Evolutionary conservation across 1,140 invertebrate species (phyloP).

Genomic region (Drosophila kepulauana): DNA sequence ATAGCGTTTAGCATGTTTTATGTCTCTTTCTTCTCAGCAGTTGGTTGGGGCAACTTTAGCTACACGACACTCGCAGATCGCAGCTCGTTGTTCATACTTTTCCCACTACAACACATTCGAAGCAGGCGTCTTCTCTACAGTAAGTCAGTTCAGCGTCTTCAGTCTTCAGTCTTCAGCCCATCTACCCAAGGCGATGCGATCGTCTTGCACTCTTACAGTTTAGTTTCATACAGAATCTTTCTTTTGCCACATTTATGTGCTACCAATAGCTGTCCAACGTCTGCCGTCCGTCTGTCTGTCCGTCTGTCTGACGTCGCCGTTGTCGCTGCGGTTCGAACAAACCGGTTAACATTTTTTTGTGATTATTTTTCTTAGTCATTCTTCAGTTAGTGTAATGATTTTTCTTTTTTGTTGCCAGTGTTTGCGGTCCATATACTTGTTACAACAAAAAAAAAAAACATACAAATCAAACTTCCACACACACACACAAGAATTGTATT

Average conservation of each 20-base stretch:
- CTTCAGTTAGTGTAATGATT: slow-evolving; percentile 64
- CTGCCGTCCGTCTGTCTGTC: neutral
- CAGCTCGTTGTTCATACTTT: slow-evolving; percentile 7
- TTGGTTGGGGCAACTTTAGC: neutral
- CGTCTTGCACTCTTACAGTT: slow-evolving; percentile 58
- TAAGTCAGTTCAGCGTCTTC: neutral
- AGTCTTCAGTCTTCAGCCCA: slow-evolving; percentile 6
- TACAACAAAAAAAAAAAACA: slow-evolving; percentile 25
- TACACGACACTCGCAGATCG: neutral
- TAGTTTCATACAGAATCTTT: slow-evolving; percentile 75
- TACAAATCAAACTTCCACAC: slow-evolving; percentile 13
- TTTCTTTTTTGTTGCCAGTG: slow-evolving; percentile 41
- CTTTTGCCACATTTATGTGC: slow-evolving; percentile 49
- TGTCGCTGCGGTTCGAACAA: slow-evolving; percentile 75
- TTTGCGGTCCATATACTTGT: slow-evolving; percentile 27
- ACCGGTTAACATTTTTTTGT: slow-evolving; percentile 75
- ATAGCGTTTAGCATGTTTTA: slow-evolving; percentile 39
- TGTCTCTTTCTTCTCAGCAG: slow-evolving; percentile 16
- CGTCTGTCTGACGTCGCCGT: slow-evolving; percentile 35
- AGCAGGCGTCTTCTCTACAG: neutral
- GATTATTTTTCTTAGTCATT: slow-evolving; percentile 82
- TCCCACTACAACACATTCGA: slow-evolving; percentile 12
- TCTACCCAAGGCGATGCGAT: neutral
- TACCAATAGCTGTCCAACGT: slow-evolving; percentile 25
- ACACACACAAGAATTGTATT: neutral